Evolutionary conservation across 2,888 invertebrate species (phyloP).

Genomic region (Drosophila birchii): DNA sequence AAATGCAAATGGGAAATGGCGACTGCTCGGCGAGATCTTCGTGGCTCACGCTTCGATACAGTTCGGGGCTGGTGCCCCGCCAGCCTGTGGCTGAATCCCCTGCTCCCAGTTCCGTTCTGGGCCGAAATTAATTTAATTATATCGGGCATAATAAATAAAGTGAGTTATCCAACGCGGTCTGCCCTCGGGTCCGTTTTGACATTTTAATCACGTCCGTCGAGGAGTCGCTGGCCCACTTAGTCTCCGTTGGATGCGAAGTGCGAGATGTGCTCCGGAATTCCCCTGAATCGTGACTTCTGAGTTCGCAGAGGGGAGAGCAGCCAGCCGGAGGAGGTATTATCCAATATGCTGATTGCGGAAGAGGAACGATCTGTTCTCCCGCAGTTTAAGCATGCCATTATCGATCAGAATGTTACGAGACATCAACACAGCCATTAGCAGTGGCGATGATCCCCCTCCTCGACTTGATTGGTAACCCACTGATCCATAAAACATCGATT

Average conservation of each 20-base stretch:
- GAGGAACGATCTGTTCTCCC: neutral
- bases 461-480: slow-evolving; percentile 34
- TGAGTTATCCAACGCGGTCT: slow-evolving; percentile 55
- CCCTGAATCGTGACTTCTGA: slow-evolving; percentile 56
- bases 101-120: slow-evolving; percentile 20
- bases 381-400: neutral
- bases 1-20: slow-evolving; percentile 60
- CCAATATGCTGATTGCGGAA: slow-evolving; percentile 13
- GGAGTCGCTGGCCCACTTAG: slow-evolving; percentile 63
- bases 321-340: neutral
- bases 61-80: slow-evolving; percentile 60
- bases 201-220: slow-evolving; percentile 71
- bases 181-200: slow-evolving; percentile 56
- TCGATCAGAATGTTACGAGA: neutral
- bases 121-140: slow-evolving; percentile 74
- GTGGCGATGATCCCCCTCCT: neutral
- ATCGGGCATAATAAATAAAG: slow-evolving; percentile 70
- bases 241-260: slow-evolving; percentile 43
- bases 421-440: slow-evolving; percentile 1
- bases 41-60: slow-evolving; percentile 70
- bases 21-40: slow-evolving; percentile 54
- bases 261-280: slow-evolving; percentile 15
- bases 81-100: slow-evolving; percentile 15
- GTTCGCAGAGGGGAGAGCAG: slow-evolving; percentile 33
- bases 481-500: slow-evolving; percentile 49